A percentile compares a stretch with the other conserved stretches of the same genome.
Conservation (phyloP, 2,888 invertebrate species). For the Ophion ellenae region DNA sequence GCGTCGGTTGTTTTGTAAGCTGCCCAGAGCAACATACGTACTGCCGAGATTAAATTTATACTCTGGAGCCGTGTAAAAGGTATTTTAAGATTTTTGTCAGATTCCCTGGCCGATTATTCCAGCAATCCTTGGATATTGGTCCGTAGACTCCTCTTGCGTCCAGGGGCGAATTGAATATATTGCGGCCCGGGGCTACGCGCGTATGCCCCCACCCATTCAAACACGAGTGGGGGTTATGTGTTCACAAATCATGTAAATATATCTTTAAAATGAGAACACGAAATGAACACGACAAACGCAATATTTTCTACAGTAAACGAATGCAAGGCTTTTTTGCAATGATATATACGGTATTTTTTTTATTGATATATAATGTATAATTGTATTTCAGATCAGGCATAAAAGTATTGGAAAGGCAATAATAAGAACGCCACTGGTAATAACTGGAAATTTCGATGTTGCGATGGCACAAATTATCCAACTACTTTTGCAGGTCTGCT, state of each 20-base stretch:
- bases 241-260: no score
- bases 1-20: constrained; percentile 9
- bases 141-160: background rate
- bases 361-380: no score
- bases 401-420: no score
- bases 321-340: no score
- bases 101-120: constrained; percentile 19
- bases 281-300: no score
- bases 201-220: no score
- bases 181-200: no score
- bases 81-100: constrained; percentile 14
- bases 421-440: background rate
- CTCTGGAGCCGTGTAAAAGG: background rate
- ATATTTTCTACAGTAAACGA: no score
- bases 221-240: no score
- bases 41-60: constrained; percentile 19
- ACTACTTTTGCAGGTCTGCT: background rate
- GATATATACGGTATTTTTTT: no score
- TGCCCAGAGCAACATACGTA: constrained; percentile 11
- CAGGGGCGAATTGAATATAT: background rate
- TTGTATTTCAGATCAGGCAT: no score
- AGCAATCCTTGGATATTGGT: background rate
- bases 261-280: no score
- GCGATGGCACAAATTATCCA: background rate
- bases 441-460: background rate